Evolutionary conservation across 1,140 invertebrate genomes (phyloP), one percentile per base, ranked within the genome.

Genomic region (Asbolus verrucosus): DNA sequence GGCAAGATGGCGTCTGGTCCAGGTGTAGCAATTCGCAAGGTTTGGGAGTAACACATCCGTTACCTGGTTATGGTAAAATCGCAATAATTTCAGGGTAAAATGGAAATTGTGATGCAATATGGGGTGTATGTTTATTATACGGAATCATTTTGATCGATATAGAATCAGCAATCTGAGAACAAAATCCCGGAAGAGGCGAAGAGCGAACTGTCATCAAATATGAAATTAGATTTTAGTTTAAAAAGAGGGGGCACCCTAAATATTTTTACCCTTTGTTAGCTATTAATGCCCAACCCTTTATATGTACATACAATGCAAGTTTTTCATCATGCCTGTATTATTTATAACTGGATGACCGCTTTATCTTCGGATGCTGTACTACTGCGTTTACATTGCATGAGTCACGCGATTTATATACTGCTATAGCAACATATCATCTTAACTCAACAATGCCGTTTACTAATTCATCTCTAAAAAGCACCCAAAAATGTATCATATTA

Each of bases 251-350:
- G 30, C 73, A 69, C 72, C 71, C 67, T 50, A 68, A 63, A 73
- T 41, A 73, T 70, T 67, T 65, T 71, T 62, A 67, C 75, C 75
- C 70, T 75, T 75, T 73, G 71, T 75, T 68, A 62, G 62, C 39
- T 68, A 76, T 75, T 76, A 76, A 76, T 76, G 70, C 68, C 65
- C 72, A 75, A 76, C 73, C 75, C 73, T 75, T 76, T 76, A 73
- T 76, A 76, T 11, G 71, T 74, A 68, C 72, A 43, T 66, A 76
- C 75, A 76, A 76, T 75, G 72, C 72, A 75, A 75, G 73, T 73
- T 76, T 76, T 76, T 76, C 75, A 76, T 76, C 73, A 76, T 73
- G 75, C 59, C 72, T 73, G 62, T 71, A 75, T 76, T 76, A 76
- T 76, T 76, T 73, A 76, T 76, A 70, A 72, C 70, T 75, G 71